phyloP scores from a whole-genome alignment of 2,888 invertebrate genomes.

The Agrilus biguttatus region DNA sequence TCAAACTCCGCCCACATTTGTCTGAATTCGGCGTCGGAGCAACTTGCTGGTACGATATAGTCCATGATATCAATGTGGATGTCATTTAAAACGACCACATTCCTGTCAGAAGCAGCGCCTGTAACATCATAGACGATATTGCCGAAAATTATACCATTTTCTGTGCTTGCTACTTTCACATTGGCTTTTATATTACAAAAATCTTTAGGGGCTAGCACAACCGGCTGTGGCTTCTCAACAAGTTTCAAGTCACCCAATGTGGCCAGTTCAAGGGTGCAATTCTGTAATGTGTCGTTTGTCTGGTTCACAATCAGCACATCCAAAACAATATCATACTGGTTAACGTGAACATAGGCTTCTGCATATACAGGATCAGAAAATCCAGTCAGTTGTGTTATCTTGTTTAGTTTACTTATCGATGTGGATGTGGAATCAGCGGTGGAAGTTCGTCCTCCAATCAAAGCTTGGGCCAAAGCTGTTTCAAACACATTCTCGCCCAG shows the following conservation, averaged over 20 bases:
- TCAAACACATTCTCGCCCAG: conserved; percentile 79
- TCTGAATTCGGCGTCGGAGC: conserved; percentile 91
- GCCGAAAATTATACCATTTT: conserved; percentile 99
- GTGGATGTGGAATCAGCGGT: conserved; percentile 35
- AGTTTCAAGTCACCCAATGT: conserved; percentile 95
- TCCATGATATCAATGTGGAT: conserved; percentile 99
- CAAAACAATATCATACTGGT: conserved; percentile 95
- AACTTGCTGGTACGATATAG: conserved; percentile 89
- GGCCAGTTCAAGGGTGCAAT: conserved; percentile 93
- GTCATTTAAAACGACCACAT: conserved; percentile 96
- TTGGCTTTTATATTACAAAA: conserved; percentile 97
- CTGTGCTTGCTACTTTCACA: conserved; percentile 98
- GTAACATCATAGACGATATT: conserved; percentile 97
- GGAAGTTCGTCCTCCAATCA: conserved; percentile 45
- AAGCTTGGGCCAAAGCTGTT: conserved; percentile 76
- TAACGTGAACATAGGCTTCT: conserved; percentile 98
- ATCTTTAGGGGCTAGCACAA: conserved; percentile 92
- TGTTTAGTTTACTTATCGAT: conserved; percentile 46
- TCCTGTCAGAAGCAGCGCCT: conserved; percentile 82
- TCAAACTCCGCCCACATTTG: conserved; percentile 99
- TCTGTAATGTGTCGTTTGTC: conserved; percentile 94
- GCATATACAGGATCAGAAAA: conserved; percentile 99
- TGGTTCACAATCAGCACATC: conserved; percentile 98
- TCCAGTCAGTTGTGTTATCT: conserved; percentile 89
- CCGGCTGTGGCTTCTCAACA: conserved; percentile 92